Percentiles rank a stretch among this genome's conserved stretches.
phyloP scores from a whole-genome alignment of 1,140 invertebrate species.

The Hypothenemus hampei region DNA sequence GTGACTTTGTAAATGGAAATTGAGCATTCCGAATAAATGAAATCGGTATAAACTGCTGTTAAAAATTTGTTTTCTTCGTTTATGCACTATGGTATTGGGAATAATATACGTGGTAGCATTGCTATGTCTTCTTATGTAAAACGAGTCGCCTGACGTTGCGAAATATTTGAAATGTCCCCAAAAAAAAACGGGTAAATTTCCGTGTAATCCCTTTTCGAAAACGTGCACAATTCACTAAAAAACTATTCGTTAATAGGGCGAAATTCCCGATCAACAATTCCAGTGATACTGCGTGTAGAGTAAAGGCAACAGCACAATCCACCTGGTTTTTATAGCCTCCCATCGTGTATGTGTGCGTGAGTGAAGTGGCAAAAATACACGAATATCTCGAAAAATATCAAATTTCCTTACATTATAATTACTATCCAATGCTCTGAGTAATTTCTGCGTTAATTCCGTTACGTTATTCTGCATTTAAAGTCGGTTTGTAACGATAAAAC shows the following conservation, averaged over 20 bases:
- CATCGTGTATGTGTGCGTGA: constrained; percentile 35
- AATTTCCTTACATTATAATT: constrained; percentile 64
- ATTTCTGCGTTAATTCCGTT: constrained; percentile 59
- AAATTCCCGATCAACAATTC: constrained; percentile 23
- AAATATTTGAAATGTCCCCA: constrained; percentile 28
- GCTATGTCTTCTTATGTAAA: constrained; percentile 35
- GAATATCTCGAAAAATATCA: constrained; percentile 29
- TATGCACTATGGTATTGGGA: no score
- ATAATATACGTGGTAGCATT: constrained; percentile 27
- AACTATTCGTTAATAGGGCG: no score
- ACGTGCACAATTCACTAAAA: background rate
- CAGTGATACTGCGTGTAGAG: constrained; percentile 21
- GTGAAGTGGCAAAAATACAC: constrained; percentile 30
- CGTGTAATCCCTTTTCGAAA: no score
- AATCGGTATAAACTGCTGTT: no score
- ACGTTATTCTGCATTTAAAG: constrained; percentile 56
- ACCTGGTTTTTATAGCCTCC: constrained; percentile 31
- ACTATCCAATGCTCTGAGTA: constrained; percentile 60
- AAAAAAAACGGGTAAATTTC: no score
- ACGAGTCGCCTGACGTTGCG: constrained; percentile 32
- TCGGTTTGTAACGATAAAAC: constrained; percentile 46
- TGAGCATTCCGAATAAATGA: no score
- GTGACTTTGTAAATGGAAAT: no score
- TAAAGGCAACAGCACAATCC: constrained; percentile 34
- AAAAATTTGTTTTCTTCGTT: no score